A percentile compares a stretch with the other conserved stretches of the same genome.
Conservation (phyloP, 2,113 vertebrate genomes). For the Uria aalge region DNA sequence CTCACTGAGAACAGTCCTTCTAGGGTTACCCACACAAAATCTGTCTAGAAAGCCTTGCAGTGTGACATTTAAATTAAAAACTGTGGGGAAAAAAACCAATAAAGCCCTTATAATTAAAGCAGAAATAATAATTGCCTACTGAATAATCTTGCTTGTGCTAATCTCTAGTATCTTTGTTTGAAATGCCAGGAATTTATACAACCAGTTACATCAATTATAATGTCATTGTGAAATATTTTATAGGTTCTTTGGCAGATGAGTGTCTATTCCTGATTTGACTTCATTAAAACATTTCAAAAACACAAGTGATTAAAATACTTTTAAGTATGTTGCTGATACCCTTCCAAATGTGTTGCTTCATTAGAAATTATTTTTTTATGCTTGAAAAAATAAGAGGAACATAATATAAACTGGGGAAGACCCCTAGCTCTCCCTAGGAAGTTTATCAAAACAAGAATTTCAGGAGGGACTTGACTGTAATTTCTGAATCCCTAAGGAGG, state of each 20-base stretch:
- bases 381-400: neutral
- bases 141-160: slow-evolving; percentile 7
- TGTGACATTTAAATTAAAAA: slow-evolving; percentile 34
- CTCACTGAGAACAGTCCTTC: neutral
- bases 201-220: slow-evolving; percentile 19
- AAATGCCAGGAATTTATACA: slow-evolving; percentile 25
- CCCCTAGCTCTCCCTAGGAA: neutral
- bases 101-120: neutral
- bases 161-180: slow-evolving; percentile 17
- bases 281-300: slow-evolving; percentile 31
- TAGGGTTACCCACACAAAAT: slow-evolving; percentile 22
- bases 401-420: neutral
- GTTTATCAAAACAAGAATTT: neutral
- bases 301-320: slow-evolving; percentile 15
- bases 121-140: slow-evolving; percentile 14
- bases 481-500: neutral
- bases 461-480: neutral
- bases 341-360: slow-evolving; percentile 1
- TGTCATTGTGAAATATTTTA: slow-evolving; percentile 43
- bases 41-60: neutral
- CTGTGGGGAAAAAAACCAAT: neutral
- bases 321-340: neutral
- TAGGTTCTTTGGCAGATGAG: slow-evolving; percentile 20
- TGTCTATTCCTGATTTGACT: slow-evolving; percentile 38
- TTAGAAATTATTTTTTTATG: neutral